Base-by-base conservation (phyloP, 2,888 invertebrate genomes). In the Xestobium rufovillosum region DNA sequence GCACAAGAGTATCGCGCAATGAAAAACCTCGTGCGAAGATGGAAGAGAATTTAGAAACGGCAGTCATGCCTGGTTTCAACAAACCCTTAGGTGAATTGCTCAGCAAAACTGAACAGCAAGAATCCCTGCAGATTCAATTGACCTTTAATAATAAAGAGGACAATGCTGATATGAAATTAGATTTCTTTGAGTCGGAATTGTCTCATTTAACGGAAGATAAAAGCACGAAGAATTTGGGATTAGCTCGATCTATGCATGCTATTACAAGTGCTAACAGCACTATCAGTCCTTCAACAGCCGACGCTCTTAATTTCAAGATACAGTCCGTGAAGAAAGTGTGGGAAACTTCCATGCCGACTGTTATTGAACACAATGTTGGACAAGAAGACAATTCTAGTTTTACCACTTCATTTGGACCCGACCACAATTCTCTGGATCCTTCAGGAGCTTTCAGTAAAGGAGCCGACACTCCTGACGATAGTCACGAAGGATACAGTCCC, bases 241-340 rank as follows among this genome's bases (percentile, higher is more conserved):
- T 78, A 52, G 71, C 77, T n/a, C 64, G 70, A 38, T 69, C 73
- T 1, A 78, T 80, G 49, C 75, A 78, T 44, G 70, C 74, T 48
- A 66, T 69, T 16, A 65, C 65, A 12, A 72, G 72, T 56, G 76
- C 77, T 30, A 75, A 81, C 36, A 84, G 75, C 51, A 79, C 82
- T 6, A 84, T 85, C 50, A 83, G 83, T 8, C 81, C 82, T 11
- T 78, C 85, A 45, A 85, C 89, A 25, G 90, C 90, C 25, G 94
- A 94, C 65, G 60, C 60, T 10, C 76, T 94, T 48, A 90, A 90
- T 68, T 78, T 88, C 68, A 94, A 94, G 70, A 92, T 94, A 52
- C 90, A 90, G 23, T 88, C 90, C 45, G 92, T 92, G 28, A 94
- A 94, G 66, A 88, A 85, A 45, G 83, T 84, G 11, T 88, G 87